These are phyloP conservation scores for Camponotus pennsylvanicus DNA, from an alignment of 1,140 invertebrate species.

Conservation along the genomic window DNA sequence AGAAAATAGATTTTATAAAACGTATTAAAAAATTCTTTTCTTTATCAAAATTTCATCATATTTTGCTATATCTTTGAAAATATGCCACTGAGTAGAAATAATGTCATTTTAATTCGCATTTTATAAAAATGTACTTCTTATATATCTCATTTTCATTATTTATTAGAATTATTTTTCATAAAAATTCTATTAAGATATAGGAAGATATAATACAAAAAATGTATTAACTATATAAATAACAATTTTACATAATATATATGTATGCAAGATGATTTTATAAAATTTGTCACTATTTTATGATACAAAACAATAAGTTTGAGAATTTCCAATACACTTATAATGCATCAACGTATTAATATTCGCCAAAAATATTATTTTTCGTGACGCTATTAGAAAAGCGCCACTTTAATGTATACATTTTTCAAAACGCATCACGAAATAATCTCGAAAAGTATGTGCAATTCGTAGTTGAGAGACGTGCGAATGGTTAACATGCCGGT, in stretches of 20 bases:
- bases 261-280: too few species aligned
- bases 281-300: too few species aligned
- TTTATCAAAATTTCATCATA: slow-evolving; percentile 11
- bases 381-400: not conserved
- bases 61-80: not conserved
- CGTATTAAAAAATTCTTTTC: not conserved
- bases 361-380: not conserved
- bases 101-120: too few species aligned
- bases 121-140: too few species aligned
- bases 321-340: not conserved
- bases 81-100: too few species aligned
- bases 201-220: too few species aligned
- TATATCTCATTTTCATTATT: too few species aligned
- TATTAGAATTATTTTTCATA: too few species aligned
- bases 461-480: slow-evolving; percentile 38
- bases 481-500: slow-evolving; percentile 50
- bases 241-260: too few species aligned
- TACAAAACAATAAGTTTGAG: not conserved
- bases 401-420: not conserved
- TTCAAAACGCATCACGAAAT: slow-evolving; percentile 11
- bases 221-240: too few species aligned
- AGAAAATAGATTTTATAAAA: not conserved
- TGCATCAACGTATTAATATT: not conserved
- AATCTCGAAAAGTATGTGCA: slow-evolving; percentile 30
- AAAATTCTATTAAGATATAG: too few species aligned